These are phyloP conservation scores for Rhynchonycteris naso DNA, from an alignment of 2,797 vertebrate genomes.

Conservation along the genomic window DNA sequence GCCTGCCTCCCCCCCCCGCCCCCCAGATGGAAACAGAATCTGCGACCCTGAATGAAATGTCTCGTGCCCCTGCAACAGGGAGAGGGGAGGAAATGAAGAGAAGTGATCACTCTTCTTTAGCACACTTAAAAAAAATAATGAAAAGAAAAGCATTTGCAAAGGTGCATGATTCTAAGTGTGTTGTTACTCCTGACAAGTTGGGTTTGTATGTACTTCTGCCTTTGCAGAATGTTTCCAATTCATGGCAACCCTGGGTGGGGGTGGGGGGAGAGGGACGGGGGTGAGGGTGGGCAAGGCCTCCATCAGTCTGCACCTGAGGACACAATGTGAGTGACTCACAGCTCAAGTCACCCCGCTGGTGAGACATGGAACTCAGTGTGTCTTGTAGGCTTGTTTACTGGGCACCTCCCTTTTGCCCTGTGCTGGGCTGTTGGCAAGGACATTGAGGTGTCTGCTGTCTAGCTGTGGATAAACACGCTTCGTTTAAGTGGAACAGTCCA, in stretches of 20 bases:
- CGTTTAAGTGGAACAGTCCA: background rate
- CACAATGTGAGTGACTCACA: background rate
- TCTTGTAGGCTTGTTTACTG: background rate
- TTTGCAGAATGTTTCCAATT: slow-evolving; percentile 1
- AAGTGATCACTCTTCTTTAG: slow-evolving; percentile 56
- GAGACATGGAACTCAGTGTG: background rate
- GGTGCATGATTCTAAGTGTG: background rate
- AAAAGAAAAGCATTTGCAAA: slow-evolving; percentile 52
- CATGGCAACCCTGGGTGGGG: background rate
- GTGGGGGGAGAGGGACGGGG: no score
- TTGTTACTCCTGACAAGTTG: background rate
- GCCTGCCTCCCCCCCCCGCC: background rate
- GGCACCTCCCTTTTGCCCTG: background rate
- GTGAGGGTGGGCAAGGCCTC: background rate
- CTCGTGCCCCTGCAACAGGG: background rate
- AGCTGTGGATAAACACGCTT: background rate
- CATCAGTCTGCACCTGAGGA: background rate
- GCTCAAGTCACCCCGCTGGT: background rate
- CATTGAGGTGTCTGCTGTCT: background rate
- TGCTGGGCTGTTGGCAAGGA: background rate
- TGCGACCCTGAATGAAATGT: slow-evolving; percentile 59
- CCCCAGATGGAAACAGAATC: slow-evolving; percentile 65
- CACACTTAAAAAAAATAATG: background rate
- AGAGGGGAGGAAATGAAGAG: slow-evolving; percentile 71
- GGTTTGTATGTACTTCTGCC: background rate